Base-by-base conservation (phyloP, 2,888 invertebrate species). In the Drosophila meridiana region DNA sequence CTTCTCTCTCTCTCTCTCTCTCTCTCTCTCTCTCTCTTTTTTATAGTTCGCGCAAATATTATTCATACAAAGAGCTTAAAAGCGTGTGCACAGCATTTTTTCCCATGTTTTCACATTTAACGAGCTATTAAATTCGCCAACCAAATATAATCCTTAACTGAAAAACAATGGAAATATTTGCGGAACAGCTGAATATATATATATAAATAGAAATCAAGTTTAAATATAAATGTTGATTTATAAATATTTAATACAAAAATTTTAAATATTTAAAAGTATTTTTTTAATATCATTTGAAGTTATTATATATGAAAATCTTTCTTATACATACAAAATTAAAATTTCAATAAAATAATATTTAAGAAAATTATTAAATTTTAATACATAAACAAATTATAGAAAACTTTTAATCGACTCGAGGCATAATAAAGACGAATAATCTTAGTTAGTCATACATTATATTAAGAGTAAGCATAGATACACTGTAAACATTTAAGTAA, bases 51-150 rank as follows among this genome's bases (percentile, higher is more conserved):
- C 65, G 55, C 70, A 84, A 84, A 88, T 85, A 88, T 85, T 88
- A 86, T 88, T 87, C 85, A 78, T 71, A 68, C 69, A 36, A 64
- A 73, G 73, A 77, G 81, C 86, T 80, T 73, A 71, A 68, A 52
- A 76, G 66, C 42, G 59, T 62, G 67, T 67, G 63, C 69, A 50
- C 55, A 43, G 65, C 58, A 43, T 58, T 57, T 45, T 56, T 53
- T 50, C 6, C 6, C 40, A 32, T 26, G 36, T 69, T 52, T 43
- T 7, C 62, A 26, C 36, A 42, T 62, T 62, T 53, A 47, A 57
- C 30, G 47, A 42, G 26, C 26, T 52, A 34, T 50, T 66, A 55
- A 55, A 26, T 48, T 56, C n/a, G 56, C 30, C 20, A 56, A 42
- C 42, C 26, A 53, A 53, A 53, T 14, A 53, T 53, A 53, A 53